These are phyloP conservation scores for Sebastes itinus DNA, from an alignment of 2,797 vertebrate species.

Conservation along the genomic window DNA sequence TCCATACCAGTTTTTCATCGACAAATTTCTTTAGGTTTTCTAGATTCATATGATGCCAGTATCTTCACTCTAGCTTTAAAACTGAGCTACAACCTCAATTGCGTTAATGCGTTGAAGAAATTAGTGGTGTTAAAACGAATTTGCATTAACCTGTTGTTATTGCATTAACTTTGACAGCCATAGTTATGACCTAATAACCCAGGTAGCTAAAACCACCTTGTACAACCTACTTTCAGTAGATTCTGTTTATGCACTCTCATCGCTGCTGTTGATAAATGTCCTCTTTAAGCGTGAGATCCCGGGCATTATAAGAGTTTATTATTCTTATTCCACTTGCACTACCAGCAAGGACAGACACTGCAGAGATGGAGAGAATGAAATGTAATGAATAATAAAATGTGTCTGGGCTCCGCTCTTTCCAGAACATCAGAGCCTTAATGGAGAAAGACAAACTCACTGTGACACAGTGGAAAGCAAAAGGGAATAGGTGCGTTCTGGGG, in stretches of 20 bases:
- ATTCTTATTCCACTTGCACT: conserved; percentile 10
- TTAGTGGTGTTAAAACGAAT: no score
- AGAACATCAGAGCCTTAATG: conserved; percentile 63
- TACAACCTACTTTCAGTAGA: neutral
- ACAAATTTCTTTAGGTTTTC: no score
- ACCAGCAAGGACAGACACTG: conserved; percentile 17
- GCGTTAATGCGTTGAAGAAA: no score
- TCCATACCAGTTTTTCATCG: no score
- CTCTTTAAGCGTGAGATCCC: neutral
- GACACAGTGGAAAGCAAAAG: conserved; percentile 62
- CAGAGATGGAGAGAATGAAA: conserved; percentile 51
- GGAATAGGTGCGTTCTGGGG: conserved; percentile 61
- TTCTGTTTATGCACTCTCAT: neutral
- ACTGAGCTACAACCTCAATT: no score
- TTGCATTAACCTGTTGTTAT: no score
- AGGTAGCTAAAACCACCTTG: neutral
- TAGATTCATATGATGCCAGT: no score
- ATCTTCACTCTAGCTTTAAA: no score
- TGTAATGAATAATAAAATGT: conserved; percentile 65
- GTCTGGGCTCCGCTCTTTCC: conserved; percentile 46
- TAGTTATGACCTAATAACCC: neutral
- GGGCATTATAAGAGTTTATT: neutral
- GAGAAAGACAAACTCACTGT: conserved; percentile 70
- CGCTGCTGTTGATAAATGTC: neutral
- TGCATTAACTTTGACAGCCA: no score